Evolutionary conservation across 2,888 invertebrate species (phyloP).

Genomic region (Lathronympha strigana): DNA sequence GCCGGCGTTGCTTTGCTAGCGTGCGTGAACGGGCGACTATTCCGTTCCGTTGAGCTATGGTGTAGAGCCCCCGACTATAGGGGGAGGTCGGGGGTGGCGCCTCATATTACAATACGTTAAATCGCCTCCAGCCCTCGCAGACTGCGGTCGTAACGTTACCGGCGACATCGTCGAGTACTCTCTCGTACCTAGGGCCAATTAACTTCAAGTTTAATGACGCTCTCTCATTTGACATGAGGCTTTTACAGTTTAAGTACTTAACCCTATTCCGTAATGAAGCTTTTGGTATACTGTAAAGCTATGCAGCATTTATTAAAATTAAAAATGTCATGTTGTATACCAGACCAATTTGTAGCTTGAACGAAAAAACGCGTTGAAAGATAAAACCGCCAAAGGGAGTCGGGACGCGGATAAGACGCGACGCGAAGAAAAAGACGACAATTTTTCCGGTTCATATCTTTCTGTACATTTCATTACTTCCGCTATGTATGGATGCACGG

Average conservation of each 20-base stretch:
- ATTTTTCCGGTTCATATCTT: slow-evolving; percentile 83
- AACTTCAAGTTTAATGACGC: slow-evolving; percentile 68
- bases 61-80: slow-evolving; percentile 50
- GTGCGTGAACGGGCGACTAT: slow-evolving; percentile 60
- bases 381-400: slow-evolving; percentile 69
- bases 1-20: slow-evolving; percentile 54
- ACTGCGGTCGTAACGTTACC: slow-evolving; percentile 62
- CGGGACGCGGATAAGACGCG: slow-evolving; percentile 68
- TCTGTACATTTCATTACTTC: slow-evolving; percentile 83
- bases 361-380: slow-evolving; percentile 64
- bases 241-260: slow-evolving; percentile 48
- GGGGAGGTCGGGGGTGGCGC: slow-evolving; percentile 56
- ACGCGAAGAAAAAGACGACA: slow-evolving; percentile 78
- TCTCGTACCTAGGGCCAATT: slow-evolving; percentile 66
- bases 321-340: slow-evolving; percentile 57
- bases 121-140: slow-evolving; percentile 67
- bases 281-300: background rate
- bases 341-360: slow-evolving; percentile 62
- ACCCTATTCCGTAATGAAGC: slow-evolving; percentile 28
- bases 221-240: slow-evolving; percentile 62
- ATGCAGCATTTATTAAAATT: slow-evolving; percentile 43
- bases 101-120: slow-evolving; percentile 73
- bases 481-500: slow-evolving; percentile 76
- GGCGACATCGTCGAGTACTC: slow-evolving; percentile 59
- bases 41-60: slow-evolving; percentile 58